Evolutionary conservation across 2,797 vertebrate genomes (phyloP).

Genomic region (Bovichtus diacanthus): DNA sequence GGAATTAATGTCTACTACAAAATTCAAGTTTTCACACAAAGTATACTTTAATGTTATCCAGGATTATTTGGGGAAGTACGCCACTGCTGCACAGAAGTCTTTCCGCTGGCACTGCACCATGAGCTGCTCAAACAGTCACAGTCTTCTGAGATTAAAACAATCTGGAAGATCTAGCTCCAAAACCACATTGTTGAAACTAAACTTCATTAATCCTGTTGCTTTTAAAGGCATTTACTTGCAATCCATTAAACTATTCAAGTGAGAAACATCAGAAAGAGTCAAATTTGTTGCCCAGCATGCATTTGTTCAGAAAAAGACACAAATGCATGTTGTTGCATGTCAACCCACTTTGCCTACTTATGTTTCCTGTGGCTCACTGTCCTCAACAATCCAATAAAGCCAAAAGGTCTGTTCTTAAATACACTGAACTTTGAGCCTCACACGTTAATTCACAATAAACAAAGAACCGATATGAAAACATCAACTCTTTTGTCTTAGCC

Average conservation of each 20-base stretch:
- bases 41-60: background rate
- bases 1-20: background rate
- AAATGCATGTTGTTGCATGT: conserved; percentile 1
- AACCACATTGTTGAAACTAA: background rate
- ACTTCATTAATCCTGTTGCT: background rate
- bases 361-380: conserved; percentile 1
- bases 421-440: background rate
- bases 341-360: background rate
- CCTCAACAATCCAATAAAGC: background rate
- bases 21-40: background rate
- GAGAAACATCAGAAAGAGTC: background rate
- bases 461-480: background rate
- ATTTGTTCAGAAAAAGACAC: background rate
- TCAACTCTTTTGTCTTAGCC: background rate
- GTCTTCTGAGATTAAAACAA: background rate
- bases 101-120: background rate
- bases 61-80: background rate
- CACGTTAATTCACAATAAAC: conserved; percentile 6
- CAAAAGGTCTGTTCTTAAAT: background rate
- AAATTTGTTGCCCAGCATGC: background rate
- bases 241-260: background rate
- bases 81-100: background rate
- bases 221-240: background rate
- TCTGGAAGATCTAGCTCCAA: background rate
- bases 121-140: background rate